Conservation (phyloP, 2,113 vertebrate genomes). For the Chloroceryle aenea region DNA sequence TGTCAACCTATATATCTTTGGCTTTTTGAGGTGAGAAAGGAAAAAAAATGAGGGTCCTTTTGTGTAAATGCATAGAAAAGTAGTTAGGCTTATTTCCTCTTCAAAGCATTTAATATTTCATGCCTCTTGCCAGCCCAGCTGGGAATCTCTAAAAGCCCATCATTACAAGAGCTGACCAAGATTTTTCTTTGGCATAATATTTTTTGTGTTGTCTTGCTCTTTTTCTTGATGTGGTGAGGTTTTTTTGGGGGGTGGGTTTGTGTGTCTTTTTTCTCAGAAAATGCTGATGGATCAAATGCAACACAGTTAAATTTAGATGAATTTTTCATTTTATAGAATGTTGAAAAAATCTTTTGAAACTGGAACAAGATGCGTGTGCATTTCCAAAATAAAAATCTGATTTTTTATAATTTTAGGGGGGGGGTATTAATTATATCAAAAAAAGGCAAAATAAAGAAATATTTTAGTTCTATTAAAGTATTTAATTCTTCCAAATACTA, state of each 20-base stretch:
- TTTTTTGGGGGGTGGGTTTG: too few relatives aligned
- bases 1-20: neutral
- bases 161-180: neutral
- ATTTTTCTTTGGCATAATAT: neutral
- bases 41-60: neutral
- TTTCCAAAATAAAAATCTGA: neutral
- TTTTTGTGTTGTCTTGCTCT: too few relatives aligned
- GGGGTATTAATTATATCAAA: neutral
- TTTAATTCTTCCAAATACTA: neutral
- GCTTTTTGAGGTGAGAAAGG: neutral
- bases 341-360: neutral
- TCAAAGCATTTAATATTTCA: constrained; percentile 34
- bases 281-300: neutral
- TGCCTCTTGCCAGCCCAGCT: neutral
- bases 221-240: too few relatives aligned
- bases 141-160: neutral
- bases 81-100: neutral
- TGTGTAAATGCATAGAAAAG: neutral
- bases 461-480: neutral
- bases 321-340: neutral
- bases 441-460: neutral
- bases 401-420: neutral
- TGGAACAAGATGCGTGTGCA: neutral
- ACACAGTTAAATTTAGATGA: neutral
- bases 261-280: neutral